A percentile compares a stretch with the other conserved stretches of the same genome.
These are phyloP conservation scores for Sigmodon hispidus DNA, from an alignment of 2,113 vertebrate species.

Conservation along the genomic window DNA sequence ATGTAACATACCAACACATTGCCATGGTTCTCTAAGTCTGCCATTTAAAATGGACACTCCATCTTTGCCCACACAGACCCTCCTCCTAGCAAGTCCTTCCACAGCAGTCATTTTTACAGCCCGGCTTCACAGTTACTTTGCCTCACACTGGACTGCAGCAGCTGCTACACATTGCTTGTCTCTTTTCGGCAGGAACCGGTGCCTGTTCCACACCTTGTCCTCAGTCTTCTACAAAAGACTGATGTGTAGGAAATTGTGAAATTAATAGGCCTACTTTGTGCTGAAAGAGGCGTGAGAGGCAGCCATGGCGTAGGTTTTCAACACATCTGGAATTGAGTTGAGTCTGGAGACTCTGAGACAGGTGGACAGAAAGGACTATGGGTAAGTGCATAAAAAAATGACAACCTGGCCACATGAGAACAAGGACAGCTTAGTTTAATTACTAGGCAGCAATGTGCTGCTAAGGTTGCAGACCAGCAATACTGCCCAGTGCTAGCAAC, in stretches of 20 bases:
- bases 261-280: neutral
- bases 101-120: neutral
- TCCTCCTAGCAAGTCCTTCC: neutral
- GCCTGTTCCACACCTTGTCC: neutral
- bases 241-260: neutral
- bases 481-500: neutral
- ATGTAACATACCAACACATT: too few species aligned
- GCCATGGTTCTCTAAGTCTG: neutral
- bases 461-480: neutral
- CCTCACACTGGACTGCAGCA: neutral
- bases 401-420: neutral
- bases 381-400: too few species aligned
- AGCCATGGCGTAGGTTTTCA: neutral
- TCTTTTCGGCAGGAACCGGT: neutral
- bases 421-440: neutral
- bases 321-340: neutral
- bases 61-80: constrained; percentile 10
- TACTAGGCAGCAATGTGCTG: neutral
- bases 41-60: neutral
- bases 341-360: neutral
- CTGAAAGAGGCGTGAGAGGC: neutral
- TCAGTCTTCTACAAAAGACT: neutral
- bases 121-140: neutral
- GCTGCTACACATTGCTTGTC: neutral
- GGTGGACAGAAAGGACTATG: neutral